phyloP scores from a whole-genome alignment of 2,797 vertebrate genomes.

The Clarias platycephalus region DNA sequence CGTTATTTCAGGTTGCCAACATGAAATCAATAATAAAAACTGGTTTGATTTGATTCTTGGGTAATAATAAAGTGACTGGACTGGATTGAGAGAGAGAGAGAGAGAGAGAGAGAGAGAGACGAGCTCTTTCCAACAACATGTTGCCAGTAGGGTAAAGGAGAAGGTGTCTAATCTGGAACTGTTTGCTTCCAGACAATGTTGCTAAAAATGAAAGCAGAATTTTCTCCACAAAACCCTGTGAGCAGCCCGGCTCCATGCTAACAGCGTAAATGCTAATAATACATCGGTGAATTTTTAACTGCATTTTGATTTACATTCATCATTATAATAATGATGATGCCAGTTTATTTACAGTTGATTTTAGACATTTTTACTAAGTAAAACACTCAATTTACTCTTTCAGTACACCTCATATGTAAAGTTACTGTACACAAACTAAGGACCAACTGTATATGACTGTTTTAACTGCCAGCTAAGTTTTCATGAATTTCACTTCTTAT shows the following conservation, averaged over 20 bases:
- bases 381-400: background rate
- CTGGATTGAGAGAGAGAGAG: background rate
- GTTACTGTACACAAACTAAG: background rate
- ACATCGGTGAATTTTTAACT: background rate
- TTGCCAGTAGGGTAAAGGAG: slow-evolving; percentile 4
- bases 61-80: background rate
- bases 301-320: background rate
- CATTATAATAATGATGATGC: background rate
- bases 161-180: background rate
- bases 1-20: background rate
- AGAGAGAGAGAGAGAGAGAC: background rate
- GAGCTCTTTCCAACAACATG: background rate
- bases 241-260: background rate
- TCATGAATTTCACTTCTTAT: too few species aligned
- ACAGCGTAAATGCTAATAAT: background rate
- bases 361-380: background rate
- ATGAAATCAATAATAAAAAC: background rate
- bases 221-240: background rate
- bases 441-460: background rate
- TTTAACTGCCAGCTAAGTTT: too few species aligned
- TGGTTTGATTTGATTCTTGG: background rate
- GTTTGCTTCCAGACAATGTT: background rate
- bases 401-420: background rate
- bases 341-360: background rate
- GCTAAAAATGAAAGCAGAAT: background rate